A percentile compares a stretch with the other conserved stretches of the same genome.
Conservation (phyloP, 2,113 vertebrate genomes). For the Ptilonorhynchus violaceus region DNA sequence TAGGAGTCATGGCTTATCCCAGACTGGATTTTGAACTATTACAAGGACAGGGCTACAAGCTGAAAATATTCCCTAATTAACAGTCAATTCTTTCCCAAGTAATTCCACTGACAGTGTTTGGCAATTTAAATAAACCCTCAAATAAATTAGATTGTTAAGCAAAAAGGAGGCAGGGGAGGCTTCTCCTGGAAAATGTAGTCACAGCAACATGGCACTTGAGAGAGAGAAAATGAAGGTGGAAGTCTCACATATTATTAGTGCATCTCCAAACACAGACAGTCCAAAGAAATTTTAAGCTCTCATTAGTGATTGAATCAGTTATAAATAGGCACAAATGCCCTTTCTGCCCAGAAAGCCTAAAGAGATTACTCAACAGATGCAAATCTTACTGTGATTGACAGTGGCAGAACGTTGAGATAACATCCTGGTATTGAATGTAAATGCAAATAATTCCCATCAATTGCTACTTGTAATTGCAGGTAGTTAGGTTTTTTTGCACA, state of each 20-base stretch:
- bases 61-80: neutral
- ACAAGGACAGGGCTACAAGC: neutral
- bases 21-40: neutral
- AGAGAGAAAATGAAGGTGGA: neutral
- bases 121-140: conserved; percentile 5
- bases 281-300: conserved; percentile 10
- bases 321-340: conserved; percentile 22
- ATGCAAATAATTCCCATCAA: neutral
- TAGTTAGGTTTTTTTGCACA: neutral
- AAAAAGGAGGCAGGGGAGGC: neutral
- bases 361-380: neutral
- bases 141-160: neutral
- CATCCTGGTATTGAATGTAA: neutral
- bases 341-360: neutral
- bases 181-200: neutral
- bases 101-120: neutral
- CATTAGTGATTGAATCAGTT: conserved; percentile 12
- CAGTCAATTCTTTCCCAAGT: neutral
- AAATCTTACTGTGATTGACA: neutral
- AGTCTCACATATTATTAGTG: neutral
- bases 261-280: neutral
- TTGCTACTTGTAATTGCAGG: neutral
- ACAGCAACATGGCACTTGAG: neutral
- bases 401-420: neutral
- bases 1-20: neutral